Evolutionary conservation across 2,797 vertebrate species (phyloP), one percentile per base, ranked within the genome.

Genomic region (Menidia menidia): DNA sequence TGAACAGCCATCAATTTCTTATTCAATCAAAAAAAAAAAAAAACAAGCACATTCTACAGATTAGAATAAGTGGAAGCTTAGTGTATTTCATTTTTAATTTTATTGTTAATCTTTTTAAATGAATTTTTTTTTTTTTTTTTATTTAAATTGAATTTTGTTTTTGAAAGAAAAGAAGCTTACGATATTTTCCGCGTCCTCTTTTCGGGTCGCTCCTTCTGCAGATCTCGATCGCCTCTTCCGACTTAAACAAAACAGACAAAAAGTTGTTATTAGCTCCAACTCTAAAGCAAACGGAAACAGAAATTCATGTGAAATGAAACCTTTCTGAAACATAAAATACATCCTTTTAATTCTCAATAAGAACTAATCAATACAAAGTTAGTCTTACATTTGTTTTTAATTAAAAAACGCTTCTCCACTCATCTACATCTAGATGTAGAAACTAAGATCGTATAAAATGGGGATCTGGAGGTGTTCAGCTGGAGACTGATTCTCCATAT

Each of bases 131-230:
- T 25, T 25, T 25, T 25, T 25, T 25, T n/a, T n/a, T n/a, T n/a
- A n/a, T 58, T 14, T 52, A 13, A 52, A 43, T 19, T 25, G 2
- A 15, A 12, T 39, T 53, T 30, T 42, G 25, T 25, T 25, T 25
- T 2, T 7, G 35, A 39, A 39, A 39, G 10, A 10, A 39, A 39
- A 25, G 60, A 11, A 55, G 2, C 93, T 93, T 92, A 99, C 97
- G 88, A 95, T 93, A 47, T 97, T 98, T 80, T 99, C 97, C 6
- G 95, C 90, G 69, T 98, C 95, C 0, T 82, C 93, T 0, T 68
- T 79, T 0, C 89, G 91, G n/a, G 76, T 72, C 0, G 90, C 80
- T 4, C 84, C 47, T 8, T 85, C 89, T 60, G 63, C 90, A n/a
- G 93, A 93, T 0, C 87, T 87, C 0, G 94, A 95, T 42, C 92